Conservation (phyloP, 2,888 invertebrate genomes). For the Tigriopus californicus region DNA sequence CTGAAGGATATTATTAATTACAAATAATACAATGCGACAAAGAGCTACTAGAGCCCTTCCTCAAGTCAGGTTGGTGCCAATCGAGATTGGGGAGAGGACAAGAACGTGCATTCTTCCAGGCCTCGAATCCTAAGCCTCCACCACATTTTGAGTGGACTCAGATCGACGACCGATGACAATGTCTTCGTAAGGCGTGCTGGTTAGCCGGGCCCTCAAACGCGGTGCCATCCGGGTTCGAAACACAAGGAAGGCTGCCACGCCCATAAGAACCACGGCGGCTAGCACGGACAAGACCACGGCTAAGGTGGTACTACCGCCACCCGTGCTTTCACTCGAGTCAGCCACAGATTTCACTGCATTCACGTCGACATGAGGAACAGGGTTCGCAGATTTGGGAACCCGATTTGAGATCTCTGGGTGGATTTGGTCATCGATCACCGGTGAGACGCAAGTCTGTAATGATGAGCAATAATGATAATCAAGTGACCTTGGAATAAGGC, state of each 20-base stretch:
- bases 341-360: background rate
- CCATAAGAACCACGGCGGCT: background rate
- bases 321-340: background rate
- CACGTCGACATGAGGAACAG: background rate
- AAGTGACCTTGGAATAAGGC: too few relatives aligned
- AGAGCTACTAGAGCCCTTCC: too few relatives aligned
- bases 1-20: too few relatives aligned
- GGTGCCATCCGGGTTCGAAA: background rate
- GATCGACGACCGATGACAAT: conserved; percentile 2
- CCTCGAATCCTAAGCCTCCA: too few relatives aligned
- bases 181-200: conserved; percentile 8
- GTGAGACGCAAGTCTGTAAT: conserved; percentile 1
- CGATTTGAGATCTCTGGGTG: background rate
- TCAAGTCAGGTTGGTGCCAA: too few relatives aligned
- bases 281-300: conserved; percentile 3
- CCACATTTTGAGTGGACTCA: background rate
- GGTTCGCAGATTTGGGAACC: background rate
- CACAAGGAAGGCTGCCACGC: background rate
- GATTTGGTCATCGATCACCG: background rate
- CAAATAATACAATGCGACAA: too few relatives aligned
- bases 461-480: too few relatives aligned
- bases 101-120: too few relatives aligned
- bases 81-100: too few relatives aligned
- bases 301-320: background rate
- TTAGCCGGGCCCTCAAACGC: conserved; percentile 1